Conservation (phyloP, 2,888 invertebrate species). For the Erynnis tages region DNA sequence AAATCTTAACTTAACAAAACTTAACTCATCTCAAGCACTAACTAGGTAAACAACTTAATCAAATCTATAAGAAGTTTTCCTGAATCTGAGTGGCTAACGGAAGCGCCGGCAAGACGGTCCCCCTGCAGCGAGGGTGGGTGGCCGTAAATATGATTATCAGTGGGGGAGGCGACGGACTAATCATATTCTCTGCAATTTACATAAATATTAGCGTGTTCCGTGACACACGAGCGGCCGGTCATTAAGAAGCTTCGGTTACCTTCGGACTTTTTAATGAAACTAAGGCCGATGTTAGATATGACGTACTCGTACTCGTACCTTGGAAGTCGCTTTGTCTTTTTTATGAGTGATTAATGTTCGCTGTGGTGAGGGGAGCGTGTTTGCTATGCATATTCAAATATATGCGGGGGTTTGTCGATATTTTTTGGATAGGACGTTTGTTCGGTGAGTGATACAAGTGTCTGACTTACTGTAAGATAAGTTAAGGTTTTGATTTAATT, state of each 20-base stretch:
- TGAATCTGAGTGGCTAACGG: conserved; percentile 17
- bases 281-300: conserved; percentile 69
- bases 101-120: conserved; percentile 21
- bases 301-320: too few relatives aligned
- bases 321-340: conserved; percentile 75
- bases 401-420: conserved; percentile 10
- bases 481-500: background rate
- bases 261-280: conserved; percentile 54
- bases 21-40: too few relatives aligned
- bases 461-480: too few relatives aligned
- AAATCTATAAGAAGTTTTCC: conserved; percentile 7
- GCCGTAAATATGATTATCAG: conserved; percentile 81
- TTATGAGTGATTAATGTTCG: conserved; percentile 77
- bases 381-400: conserved; percentile 61
- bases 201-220: conserved; percentile 80
- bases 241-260: conserved; percentile 52
- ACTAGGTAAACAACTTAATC: too few relatives aligned
- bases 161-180: conserved; percentile 78
- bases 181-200: conserved; percentile 81
- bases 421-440: conserved; percentile 11
- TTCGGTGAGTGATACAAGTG: too few relatives aligned
- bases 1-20: too few relatives aligned
- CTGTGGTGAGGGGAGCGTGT: conserved; percentile 40
- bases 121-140: conserved; percentile 42
- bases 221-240: conserved; percentile 67